These are phyloP conservation scores for Muntiacus muntjak DNA, from an alignment of 2,113 vertebrate genomes.

Conservation along the genomic window DNA sequence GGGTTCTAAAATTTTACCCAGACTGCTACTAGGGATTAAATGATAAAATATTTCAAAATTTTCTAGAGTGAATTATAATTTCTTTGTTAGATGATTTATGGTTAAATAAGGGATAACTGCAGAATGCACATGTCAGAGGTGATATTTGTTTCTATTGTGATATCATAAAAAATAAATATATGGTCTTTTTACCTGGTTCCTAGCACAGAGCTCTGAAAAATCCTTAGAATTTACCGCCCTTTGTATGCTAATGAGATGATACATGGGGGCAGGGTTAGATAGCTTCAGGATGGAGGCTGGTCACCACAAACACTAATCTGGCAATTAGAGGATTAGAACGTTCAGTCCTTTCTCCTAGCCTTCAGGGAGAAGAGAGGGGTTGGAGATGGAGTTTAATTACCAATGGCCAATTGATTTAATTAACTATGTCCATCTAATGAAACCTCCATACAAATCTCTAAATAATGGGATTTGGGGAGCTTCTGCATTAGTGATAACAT, in stretches of 20 bases:
- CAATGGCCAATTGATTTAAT: not conserved
- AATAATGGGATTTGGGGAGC: not conserved
- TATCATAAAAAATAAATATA: not conserved
- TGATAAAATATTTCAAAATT: not conserved
- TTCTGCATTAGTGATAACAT: not conserved
- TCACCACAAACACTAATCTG: not conserved
- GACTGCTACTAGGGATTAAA: not conserved
- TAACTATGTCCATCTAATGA: not conserved
- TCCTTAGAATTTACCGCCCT: not conserved
- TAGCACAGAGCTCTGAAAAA: not conserved
- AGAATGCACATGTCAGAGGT: not conserved
- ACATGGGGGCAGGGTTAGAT: not conserved
- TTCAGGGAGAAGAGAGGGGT: not conserved
- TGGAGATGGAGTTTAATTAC: not conserved
- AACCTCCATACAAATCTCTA: not conserved
- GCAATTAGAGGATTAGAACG: not conserved
- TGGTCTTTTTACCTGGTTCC: not conserved
- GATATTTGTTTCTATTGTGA: not conserved
- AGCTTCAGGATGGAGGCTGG: not conserved
- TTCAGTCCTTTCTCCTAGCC: not conserved
- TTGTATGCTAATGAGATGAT: not conserved
- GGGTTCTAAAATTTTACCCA: not conserved
- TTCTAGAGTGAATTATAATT: not conserved
- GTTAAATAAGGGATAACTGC: not conserved
- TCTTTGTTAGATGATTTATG: not conserved